phyloP scores from a whole-genome alignment of 1,140 invertebrate genomes.

The Euborellia annulipes region DNA sequence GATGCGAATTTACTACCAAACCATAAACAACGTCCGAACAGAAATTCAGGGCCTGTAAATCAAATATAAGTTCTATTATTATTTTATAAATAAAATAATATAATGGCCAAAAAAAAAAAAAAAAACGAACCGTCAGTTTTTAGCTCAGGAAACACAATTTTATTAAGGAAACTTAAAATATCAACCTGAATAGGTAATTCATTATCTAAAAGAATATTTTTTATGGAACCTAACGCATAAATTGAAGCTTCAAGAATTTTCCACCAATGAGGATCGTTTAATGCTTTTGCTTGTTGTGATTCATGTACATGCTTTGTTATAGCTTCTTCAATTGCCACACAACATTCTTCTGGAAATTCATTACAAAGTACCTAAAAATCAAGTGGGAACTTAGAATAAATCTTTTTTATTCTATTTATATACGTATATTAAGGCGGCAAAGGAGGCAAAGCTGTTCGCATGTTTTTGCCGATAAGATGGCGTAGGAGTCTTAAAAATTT shows the following conservation, averaged over 20 bases:
- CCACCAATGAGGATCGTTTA: slow-evolving; percentile 48
- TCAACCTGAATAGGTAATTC: slow-evolving; percentile 43
- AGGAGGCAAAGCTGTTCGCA: too few relatives aligned
- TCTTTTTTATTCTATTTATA: slow-evolving; percentile 8
- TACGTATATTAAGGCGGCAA: slow-evolving; percentile 3
- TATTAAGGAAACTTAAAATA: slow-evolving; percentile 47
- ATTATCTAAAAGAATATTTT: slow-evolving; percentile 37
- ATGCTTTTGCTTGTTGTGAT: slow-evolving; percentile 30
- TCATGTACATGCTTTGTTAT: slow-evolving; percentile 47
- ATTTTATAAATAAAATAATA: not conserved
- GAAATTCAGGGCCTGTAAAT: slow-evolving; percentile 37
- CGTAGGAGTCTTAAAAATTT: too few relatives aligned
- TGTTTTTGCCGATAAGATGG: too few relatives aligned
- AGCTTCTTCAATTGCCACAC: slow-evolving; percentile 42
- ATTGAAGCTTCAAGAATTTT: slow-evolving; percentile 61
- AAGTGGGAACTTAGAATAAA: not conserved
- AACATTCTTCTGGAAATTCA: slow-evolving; percentile 42
- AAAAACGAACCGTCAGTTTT: slow-evolving; percentile 27
- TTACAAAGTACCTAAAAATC: slow-evolving; percentile 36
- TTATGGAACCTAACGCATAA: slow-evolving; percentile 41
- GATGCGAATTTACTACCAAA: slow-evolving; percentile 48
- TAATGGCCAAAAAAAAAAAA: slow-evolving; percentile 4
- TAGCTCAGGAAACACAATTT: slow-evolving; percentile 31
- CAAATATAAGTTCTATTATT: slow-evolving; percentile 4
- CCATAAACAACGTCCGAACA: slow-evolving; percentile 55